Evolutionary conservation across 2,888 invertebrate genomes (phyloP).

Genomic region (Caenorhabditis sp.): DNA sequence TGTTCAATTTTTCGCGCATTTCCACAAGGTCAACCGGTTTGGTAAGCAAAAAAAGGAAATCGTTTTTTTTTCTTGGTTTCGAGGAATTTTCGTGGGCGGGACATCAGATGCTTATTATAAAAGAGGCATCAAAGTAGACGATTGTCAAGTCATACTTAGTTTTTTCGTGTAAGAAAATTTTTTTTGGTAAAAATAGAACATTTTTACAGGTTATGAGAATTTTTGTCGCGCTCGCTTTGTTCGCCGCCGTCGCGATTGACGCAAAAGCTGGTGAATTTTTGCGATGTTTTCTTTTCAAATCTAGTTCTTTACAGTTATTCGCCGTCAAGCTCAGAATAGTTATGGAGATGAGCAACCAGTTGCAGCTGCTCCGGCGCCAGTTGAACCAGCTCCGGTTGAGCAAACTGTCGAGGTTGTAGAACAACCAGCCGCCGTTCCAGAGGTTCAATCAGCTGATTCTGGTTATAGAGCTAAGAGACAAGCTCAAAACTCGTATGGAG

Average conservation of each 20-base stretch:
- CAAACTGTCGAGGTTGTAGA: slow-evolving; percentile 16
- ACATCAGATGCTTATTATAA: too few species aligned
- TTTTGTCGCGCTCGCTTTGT: slow-evolving; percentile 12
- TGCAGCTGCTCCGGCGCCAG: slow-evolving; percentile 19
- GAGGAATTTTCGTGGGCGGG: too few species aligned
- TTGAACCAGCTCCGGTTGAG: slow-evolving; percentile 32
- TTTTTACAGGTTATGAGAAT: slow-evolving; percentile 21
- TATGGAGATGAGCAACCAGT: slow-evolving; percentile 50
- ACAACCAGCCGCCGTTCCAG: slow-evolving; percentile 25
- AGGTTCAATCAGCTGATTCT: slow-evolving; percentile 27
- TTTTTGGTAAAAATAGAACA: background rate
- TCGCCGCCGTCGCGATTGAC: slow-evolving; percentile 19
- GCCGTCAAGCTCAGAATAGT: slow-evolving; percentile 45
- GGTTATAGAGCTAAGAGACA: slow-evolving; percentile 39
- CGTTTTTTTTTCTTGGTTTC: too few species aligned
- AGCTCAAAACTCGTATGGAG: slow-evolving; percentile 35
- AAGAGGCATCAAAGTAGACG: background rate
- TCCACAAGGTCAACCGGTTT: too few species aligned
- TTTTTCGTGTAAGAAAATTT: slow-evolving; percentile 7
- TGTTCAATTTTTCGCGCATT: too few species aligned
- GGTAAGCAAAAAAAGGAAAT: too few species aligned
- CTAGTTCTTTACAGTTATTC: slow-evolving; percentile 34
- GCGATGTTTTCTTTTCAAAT: background rate
- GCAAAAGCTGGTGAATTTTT: slow-evolving; percentile 26
- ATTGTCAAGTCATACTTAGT: background rate